Conservation (phyloP, 2,888 invertebrate genomes). For the Polyommatus icarus region DNA sequence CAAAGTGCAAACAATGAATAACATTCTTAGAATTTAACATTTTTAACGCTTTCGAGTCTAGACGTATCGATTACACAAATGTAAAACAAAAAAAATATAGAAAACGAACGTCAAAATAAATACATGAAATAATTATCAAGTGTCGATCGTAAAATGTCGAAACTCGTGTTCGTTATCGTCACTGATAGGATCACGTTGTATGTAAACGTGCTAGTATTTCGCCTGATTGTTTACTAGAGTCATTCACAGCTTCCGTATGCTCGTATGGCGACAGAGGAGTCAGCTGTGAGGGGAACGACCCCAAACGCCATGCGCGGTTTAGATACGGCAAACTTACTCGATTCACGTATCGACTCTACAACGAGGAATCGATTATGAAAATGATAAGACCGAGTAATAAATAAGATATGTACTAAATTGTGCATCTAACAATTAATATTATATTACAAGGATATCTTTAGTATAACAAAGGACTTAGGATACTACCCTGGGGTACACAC, state of each 20-base stretch:
- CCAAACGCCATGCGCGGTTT: slow-evolving; percentile 34
- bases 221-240: slow-evolving; percentile 27
- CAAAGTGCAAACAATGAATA: background rate
- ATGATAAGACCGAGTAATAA: background rate
- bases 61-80: slow-evolving; percentile 13
- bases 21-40: background rate
- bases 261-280: slow-evolving; percentile 41
- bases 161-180: slow-evolving; percentile 7
- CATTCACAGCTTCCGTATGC: slow-evolving; percentile 29
- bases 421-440: background rate
- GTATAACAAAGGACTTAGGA: background rate
- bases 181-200: slow-evolving; percentile 25
- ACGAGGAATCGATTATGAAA: background rate
- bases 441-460: background rate
- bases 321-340: slow-evolving; percentile 34
- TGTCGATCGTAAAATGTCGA: slow-evolving; percentile 1
- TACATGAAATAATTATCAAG: background rate
- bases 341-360: background rate
- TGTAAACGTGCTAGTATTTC: slow-evolving; percentile 28
- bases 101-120: background rate
- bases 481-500: background rate
- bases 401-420: background rate
- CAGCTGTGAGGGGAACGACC: slow-evolving; percentile 41
- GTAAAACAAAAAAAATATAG: background rate
- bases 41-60: background rate